Evolutionary conservation across 2,888 invertebrate species (phyloP).

Genomic region (Cetonia aurata): DNA sequence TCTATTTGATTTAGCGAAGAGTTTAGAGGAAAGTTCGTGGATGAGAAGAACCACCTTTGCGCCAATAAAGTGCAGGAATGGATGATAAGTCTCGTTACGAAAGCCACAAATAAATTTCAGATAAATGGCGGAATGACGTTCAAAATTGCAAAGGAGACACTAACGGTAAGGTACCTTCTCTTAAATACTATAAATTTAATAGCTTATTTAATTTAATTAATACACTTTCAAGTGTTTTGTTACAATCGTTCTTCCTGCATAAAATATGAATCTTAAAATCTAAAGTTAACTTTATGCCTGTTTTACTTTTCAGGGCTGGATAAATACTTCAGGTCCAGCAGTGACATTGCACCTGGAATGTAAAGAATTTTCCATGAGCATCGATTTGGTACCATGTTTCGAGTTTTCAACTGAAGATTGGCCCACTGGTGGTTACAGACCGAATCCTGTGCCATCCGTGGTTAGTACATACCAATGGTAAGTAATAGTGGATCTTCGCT

Average conservation of each 20-base stretch:
- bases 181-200: too few species aligned
- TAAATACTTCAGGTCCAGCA: conserved; percentile 70
- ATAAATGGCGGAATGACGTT: conserved; percentile 22
- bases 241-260: too few species aligned
- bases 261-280: too few species aligned
- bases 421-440: conserved; percentile 60
- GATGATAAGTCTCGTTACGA: conserved; percentile 69
- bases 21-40: conserved; percentile 48
- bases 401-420: conserved; percentile 55
- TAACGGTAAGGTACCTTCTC: neutral
- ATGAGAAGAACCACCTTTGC: conserved; percentile 61
- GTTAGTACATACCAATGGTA: too few species aligned
- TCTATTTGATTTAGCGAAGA: neutral
- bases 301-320: conserved; percentile 63
- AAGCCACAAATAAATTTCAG: conserved; percentile 64
- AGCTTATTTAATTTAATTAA: too few species aligned
- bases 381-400: conserved; percentile 66
- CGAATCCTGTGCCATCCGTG: conserved; percentile 52
- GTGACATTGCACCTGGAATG: conserved; percentile 67
- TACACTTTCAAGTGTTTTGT: too few species aligned
- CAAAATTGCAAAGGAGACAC: too few species aligned
- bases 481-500: too few species aligned
- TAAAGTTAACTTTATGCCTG: too few species aligned
- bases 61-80: conserved; percentile 69
- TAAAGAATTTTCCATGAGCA: conserved; percentile 62